Evolutionary conservation across 2,888 invertebrate genomes (phyloP).

Genomic region (Hesperia comma): DNA sequence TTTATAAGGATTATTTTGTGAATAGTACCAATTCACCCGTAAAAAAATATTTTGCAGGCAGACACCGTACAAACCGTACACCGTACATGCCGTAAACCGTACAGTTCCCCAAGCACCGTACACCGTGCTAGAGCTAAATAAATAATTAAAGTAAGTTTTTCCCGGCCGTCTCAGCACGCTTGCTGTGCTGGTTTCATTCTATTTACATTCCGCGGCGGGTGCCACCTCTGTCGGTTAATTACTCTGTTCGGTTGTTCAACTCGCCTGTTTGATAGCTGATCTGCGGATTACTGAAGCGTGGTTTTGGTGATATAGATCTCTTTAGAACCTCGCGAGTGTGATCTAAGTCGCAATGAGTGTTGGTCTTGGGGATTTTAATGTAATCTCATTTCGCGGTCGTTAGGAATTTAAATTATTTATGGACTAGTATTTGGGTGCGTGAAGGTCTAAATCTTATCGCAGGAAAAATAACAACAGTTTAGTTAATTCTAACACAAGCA

Average conservation of each 20-base stretch:
- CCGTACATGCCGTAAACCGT: conserved; percentile 26
- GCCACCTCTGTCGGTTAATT: conserved; percentile 42
- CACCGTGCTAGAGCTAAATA: conserved; percentile 46
- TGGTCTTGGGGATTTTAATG: no score
- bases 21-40: no score
- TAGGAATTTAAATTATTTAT: no score
- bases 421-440: no score
- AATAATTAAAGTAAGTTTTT: conserved; percentile 58
- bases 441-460: no score
- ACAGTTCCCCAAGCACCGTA: conserved; percentile 28
- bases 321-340: background rate
- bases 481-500: no score
- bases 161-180: conserved; percentile 49
- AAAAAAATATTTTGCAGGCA: no score
- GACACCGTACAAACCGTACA: no score
- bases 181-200: conserved; percentile 62
- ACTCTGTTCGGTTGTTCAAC: conserved; percentile 41
- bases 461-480: no score
- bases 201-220: conserved; percentile 63
- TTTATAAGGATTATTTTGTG: no score
- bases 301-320: background rate
- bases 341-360: background rate
- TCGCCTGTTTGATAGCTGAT: conserved; percentile 15
- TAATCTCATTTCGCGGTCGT: background rate
- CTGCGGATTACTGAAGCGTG: background rate